Evolutionary conservation across 1,140 invertebrate genomes (phyloP).

Genomic region (Cepaea nemoralis): DNA sequence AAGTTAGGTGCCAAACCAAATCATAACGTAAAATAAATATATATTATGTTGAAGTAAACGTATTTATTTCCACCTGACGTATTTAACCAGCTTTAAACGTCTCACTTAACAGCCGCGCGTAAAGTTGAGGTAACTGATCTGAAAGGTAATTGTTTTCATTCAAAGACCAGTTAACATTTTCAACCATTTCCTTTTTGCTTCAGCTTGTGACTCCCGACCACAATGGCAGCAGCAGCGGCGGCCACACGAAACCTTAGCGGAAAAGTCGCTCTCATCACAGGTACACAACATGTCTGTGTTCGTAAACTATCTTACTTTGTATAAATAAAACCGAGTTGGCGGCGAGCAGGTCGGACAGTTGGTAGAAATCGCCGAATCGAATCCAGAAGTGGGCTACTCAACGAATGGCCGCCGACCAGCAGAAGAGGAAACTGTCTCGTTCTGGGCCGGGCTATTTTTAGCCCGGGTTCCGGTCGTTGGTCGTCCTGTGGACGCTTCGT

Average conservation of each 20-base stretch:
- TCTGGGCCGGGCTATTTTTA: background rate
- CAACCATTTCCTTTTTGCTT: slow-evolving; percentile 21
- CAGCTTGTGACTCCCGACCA: background rate
- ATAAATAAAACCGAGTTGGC: background rate
- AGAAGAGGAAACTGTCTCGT: slow-evolving; percentile 8
- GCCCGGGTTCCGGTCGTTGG: background rate
- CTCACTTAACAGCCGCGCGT: too few relatives aligned
- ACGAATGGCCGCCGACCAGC: background rate
- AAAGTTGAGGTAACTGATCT: background rate
- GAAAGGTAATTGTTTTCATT: background rate
- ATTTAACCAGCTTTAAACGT: too few relatives aligned
- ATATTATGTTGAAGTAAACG: too few relatives aligned
- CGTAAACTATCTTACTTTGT: background rate
- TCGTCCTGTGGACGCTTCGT: too few relatives aligned
- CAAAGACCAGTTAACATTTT: slow-evolving; percentile 15
- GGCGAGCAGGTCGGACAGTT: background rate
- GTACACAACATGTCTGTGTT: background rate
- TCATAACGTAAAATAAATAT: too few relatives aligned
- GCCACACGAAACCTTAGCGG: slow-evolving; percentile 8
- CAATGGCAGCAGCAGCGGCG: slow-evolving; percentile 25
- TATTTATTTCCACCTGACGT: too few relatives aligned
- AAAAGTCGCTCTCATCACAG: slow-evolving; percentile 24
- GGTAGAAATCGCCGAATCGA: too few relatives aligned
- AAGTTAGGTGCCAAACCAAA: too few relatives aligned
- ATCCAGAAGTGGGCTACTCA: background rate